A percentile compares a stretch with the other conserved stretches of the same genome.
Evolutionary conservation across 2,113 vertebrate species (phyloP).

Genomic region (Gobio gobio): DNA sequence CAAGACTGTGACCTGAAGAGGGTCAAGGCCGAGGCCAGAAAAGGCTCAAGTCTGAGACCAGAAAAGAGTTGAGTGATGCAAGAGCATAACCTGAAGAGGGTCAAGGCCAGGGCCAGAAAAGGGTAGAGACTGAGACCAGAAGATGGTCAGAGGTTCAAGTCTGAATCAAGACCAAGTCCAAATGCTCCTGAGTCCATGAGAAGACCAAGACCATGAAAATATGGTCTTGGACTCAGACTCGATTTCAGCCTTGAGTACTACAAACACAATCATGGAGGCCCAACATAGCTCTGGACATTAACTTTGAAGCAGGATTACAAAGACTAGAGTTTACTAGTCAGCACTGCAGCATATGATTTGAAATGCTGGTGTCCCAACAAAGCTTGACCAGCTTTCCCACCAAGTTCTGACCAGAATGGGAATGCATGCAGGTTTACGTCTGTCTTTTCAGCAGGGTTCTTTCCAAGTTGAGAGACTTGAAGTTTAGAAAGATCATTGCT

Average conservation of each 20-base stretch:
- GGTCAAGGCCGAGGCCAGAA: not conserved
- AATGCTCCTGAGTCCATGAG: not conserved
- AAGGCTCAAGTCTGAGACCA: not conserved
- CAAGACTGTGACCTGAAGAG: not conserved
- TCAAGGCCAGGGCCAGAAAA: not conserved
- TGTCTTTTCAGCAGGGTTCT: conserved; percentile 2
- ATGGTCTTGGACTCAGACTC: not conserved
- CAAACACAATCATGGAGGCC: not conserved
- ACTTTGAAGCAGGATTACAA: conserved; percentile 13
- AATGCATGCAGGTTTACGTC: not conserved
- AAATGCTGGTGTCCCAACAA: not conserved
- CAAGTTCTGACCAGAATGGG: not conserved
- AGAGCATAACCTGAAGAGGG: not conserved
- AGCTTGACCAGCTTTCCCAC: not conserved
- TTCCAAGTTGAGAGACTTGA: not conserved
- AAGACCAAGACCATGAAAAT: not conserved
- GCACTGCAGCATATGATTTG: not conserved
- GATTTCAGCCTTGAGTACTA: not conserved
- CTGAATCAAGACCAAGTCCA: not conserved
- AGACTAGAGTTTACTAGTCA: not conserved
- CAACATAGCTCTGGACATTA: not conserved
- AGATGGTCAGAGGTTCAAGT: not conserved
- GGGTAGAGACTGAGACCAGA: not conserved
- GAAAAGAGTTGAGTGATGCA: not conserved
- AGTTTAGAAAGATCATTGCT: conserved; percentile 59